Base-by-base conservation (phyloP, 64 coral and sea anemone genomes). In the Trachythela sp. region DNA sequence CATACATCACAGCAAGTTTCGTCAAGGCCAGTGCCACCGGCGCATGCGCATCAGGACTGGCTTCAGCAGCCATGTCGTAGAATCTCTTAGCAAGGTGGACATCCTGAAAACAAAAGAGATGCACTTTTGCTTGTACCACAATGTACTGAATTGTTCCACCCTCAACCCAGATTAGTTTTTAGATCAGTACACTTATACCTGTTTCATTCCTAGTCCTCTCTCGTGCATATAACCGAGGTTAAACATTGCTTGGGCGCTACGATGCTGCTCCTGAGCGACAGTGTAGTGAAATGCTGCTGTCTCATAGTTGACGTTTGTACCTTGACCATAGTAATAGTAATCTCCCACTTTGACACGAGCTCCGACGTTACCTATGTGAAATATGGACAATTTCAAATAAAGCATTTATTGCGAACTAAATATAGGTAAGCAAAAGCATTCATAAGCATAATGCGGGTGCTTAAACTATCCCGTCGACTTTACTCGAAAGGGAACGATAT, bases 191-290 rank as follows among this genome's bases (percentile, higher is more conserved):
- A 64, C n/a, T n/a, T 27, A 8, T 85, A 94, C 93, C 89, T 99
- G 93, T 91, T 93, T 99, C 96, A 99, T 99, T 41, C 96, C 96
- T 32, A 99, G 84, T 84, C 96, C 96, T 70, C 93, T 93, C 93
- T 99, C 96, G 40, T 99, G 96, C 96, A 99, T 99, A 89, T 98
- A 98, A 51, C 93, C 95, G 39, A 98, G 88, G 84, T 98, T 98
- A 72, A 98, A 98, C 95, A 98, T 98, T 40, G 95, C 95, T 67
- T 94, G 95, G 80, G 95, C 95, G 54, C 48, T 94, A 64, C 94
- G 95, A 24, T 98, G 95, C 56, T 94, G 93, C 91, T 98, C 95
- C 39, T 93, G 89, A 7, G 95, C 95, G 32, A 94, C 52, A 72
- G 93, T 85, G 84, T 98, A 98, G 71, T 98, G 95, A 32, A 91